A percentile compares a stretch with the other conserved stretches of the same genome.
phyloP scores from a whole-genome alignment of 23 tunicate genomes.

The Ciona savignyi region DNA sequence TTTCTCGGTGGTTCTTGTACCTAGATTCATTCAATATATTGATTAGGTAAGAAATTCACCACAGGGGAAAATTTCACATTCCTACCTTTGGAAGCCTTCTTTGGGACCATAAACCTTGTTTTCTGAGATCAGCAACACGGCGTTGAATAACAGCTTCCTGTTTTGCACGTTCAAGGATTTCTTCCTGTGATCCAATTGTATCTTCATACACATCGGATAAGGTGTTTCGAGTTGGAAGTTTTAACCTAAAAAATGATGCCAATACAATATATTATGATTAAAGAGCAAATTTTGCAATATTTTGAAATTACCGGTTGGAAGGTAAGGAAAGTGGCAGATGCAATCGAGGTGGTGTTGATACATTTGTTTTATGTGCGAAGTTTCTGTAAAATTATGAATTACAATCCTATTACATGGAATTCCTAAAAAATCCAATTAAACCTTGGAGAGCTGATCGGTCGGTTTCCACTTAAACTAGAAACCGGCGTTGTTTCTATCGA shows the following conservation, averaged over 20 bases:
- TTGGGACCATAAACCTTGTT: constrained; percentile 89
- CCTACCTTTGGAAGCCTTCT: constrained; percentile 66
- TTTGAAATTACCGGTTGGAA: no score
- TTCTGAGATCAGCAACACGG: constrained; percentile 68
- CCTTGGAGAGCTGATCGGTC: no score
- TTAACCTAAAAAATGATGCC: constrained; percentile 14
- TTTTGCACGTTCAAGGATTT: constrained; percentile 82
- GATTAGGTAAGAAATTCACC: not conserved
- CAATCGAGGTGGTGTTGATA: no score
- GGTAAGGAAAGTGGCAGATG: no score
- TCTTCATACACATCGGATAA: constrained; percentile 61
- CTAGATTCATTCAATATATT: constrained; percentile 9
- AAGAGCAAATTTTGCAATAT: no score
- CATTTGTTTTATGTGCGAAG: no score
- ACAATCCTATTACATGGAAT: no score
- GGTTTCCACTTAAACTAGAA: no score
- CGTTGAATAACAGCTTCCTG: constrained; percentile 85
- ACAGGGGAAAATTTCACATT: not conserved
- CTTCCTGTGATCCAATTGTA: constrained; percentile 75
- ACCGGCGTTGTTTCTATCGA: no score
- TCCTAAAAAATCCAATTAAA: no score
- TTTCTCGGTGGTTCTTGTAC: constrained; percentile 78
- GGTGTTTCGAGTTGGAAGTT: constrained; percentile 10
- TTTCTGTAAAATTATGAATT: no score
- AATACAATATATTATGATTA: no score